Conservation (phyloP, 1,140 invertebrate genomes). For the Brachionus plicatilis region DNA sequence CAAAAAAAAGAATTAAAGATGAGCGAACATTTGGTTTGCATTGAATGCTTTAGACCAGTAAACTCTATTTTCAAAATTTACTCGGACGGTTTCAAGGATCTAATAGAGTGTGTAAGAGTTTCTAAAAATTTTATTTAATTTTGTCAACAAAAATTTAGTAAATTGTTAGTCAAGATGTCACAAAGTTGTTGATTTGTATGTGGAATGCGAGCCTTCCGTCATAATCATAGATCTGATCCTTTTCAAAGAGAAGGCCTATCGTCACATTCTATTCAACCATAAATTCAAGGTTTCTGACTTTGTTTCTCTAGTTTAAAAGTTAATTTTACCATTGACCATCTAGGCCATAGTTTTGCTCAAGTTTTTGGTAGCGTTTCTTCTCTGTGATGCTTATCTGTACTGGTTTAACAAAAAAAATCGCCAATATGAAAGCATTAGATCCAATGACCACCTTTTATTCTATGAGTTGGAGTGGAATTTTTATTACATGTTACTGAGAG, state of each 20-base stretch:
- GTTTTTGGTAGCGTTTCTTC: slow-evolving; percentile 2
- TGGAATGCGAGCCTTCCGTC: slow-evolving; percentile 10
- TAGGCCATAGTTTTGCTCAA: not conserved
- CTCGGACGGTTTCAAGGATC: slow-evolving; percentile 30
- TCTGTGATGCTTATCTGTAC: slow-evolving; percentile 34
- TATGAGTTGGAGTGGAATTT: slow-evolving; percentile 40
- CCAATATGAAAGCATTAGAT: slow-evolving; percentile 30
- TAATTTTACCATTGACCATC: not conserved
- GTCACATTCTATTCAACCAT: slow-evolving; percentile 19
- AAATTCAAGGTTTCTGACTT: not conserved
- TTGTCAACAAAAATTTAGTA: not conserved
- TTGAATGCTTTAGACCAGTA: slow-evolving; percentile 1
- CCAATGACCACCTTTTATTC: slow-evolving; percentile 30
- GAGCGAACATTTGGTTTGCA: slow-evolving; percentile 22
- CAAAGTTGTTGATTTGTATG: slow-evolving; percentile 18
- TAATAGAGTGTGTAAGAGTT: slow-evolving; percentile 12
- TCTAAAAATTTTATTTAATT: not conserved
- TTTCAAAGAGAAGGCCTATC: slow-evolving; percentile 29
- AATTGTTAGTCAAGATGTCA: not conserved
- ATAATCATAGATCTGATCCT: slow-evolving; percentile 18
- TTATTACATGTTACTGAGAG: slow-evolving; percentile 22
- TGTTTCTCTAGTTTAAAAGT: not conserved
- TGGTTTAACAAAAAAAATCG: slow-evolving; percentile 39
- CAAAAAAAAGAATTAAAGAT: not conserved
- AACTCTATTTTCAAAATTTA: slow-evolving; percentile 26